Base-by-base conservation (phyloP, 2,113 vertebrate species). In the Bos taurus region DNA sequence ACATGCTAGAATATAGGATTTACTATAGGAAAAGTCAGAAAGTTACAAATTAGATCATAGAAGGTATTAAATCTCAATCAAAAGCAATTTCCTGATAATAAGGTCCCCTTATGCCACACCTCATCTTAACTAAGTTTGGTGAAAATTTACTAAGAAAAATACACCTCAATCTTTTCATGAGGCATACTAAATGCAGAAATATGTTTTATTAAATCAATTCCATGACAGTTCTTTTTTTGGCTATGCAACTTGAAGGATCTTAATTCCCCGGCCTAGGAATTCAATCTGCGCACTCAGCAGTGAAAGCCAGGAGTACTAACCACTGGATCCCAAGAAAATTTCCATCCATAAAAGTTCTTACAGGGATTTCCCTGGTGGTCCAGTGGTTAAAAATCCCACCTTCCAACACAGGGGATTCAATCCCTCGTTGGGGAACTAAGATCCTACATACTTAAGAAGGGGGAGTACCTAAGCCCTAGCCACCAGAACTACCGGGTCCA, bases 81-180 rank as follows among this genome's bases (percentile, higher is more conserved):
- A 74, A 92, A 90, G 57, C 46, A 7, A 91, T 80, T 88, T 71
- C 83, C 50, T 84, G n/a, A 87, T 50, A 95, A 95, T 17, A 92
- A 95, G 84, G 36, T 90, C 26, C 15, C 30, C 50, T 87, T 83
- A 36, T 21, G 1, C 7, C 60, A 86, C 5, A 40, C 10, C 88
- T 7, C 46, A 84, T 64, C 33, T 90, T 91, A 64, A 77, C 48
- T 90, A 91, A 88, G 23, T 21, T 67, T 77, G 28, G 25, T 87
- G 59, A 95, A 98, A 94, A 94, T 74, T 59, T 88, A 94, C 59
- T 88, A 90, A 83, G 52, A 95, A 96, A 91, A 97, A 12, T 83
- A 16, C 10, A 94, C 36, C 40, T 94, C 62, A 71, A 16, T 78
- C 48, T 46, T 54, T 74, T 85, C 71, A 92, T 90, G 48, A 90